Evolutionary conservation across 2,113 vertebrate genomes (phyloP).

Genomic region (Cettia cetti): DNA sequence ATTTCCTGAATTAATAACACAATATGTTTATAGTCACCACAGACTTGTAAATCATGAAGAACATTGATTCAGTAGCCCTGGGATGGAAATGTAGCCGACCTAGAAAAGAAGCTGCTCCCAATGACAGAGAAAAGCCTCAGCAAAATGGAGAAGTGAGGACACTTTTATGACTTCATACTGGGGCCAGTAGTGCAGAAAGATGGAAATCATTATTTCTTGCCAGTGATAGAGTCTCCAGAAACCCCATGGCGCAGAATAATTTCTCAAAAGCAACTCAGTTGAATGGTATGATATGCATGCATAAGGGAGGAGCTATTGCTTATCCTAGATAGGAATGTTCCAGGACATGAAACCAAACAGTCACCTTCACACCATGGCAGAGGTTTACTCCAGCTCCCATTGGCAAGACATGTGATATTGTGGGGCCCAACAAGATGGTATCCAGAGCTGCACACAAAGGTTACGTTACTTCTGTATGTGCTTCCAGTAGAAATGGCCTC

Average conservation of each 20-base stretch:
- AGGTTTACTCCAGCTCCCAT: slow-evolving; percentile 69
- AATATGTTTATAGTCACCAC: not conserved
- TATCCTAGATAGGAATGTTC: not conserved
- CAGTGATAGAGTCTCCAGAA: not conserved
- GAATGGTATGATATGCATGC: not conserved
- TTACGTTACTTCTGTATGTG: slow-evolving; percentile 55
- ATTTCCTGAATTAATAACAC: not conserved
- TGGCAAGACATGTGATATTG: slow-evolving; percentile 67
- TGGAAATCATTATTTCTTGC: not conserved
- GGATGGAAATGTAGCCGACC: not conserved
- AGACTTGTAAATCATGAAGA: not conserved
- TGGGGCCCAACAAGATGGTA: slow-evolving; percentile 60
- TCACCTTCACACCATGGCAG: slow-evolving; percentile 66
- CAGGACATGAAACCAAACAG: not conserved
- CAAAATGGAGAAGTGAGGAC: not conserved
- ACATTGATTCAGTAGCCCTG: not conserved
- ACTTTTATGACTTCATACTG: not conserved
- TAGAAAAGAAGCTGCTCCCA: not conserved
- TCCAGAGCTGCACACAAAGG: slow-evolving; percentile 58
- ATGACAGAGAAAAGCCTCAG: not conserved
- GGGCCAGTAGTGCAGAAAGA: not conserved
- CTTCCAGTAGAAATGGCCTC: slow-evolving; percentile 40
- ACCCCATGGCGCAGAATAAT: not conserved
- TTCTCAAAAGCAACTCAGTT: not conserved
- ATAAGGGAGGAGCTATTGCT: not conserved